Conservation (phyloP, 2,888 invertebrate species). For the Criorhina ranunculi region DNA sequence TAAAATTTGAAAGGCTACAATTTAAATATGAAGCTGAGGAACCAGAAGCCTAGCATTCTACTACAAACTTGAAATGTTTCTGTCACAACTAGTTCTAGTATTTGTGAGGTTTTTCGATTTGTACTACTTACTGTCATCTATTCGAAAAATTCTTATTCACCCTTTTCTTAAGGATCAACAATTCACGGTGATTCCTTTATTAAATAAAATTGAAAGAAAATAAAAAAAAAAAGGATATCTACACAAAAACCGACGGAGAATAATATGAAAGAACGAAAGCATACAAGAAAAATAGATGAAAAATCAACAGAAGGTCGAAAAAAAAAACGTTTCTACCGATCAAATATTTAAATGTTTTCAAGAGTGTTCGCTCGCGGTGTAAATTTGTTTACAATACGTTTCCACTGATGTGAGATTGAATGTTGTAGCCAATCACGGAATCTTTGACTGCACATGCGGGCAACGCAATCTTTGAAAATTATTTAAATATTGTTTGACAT, state of each 20-base stretch:
- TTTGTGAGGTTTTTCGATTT: no score
- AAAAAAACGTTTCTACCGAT: constrained; percentile 45
- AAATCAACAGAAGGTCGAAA: constrained; percentile 28
- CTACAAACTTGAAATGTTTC: no score
- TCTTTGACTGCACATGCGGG: neutral
- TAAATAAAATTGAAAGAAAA: neutral
- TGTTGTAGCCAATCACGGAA: constrained; percentile 16
- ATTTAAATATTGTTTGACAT: no score
- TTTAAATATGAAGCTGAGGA: no score
- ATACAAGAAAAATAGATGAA: constrained; percentile 29
- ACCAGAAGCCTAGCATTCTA: no score
- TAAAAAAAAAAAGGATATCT: neutral
- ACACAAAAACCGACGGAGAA: neutral
- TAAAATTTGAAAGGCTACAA: no score
- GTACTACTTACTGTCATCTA: no score
- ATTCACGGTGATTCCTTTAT: neutral
- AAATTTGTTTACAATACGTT: constrained; percentile 39
- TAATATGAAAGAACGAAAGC: neutral
- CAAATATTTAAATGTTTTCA: constrained; percentile 49
- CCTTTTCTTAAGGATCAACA: no score
- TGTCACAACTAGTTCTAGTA: no score
- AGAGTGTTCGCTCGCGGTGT: constrained; percentile 42
- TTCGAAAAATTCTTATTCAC: no score
- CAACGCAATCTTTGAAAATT: neutral
- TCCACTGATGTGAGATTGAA: constrained; percentile 4